Conservation (phyloP, 2,113 vertebrate genomes). For the Pholis gunnellus region DNA sequence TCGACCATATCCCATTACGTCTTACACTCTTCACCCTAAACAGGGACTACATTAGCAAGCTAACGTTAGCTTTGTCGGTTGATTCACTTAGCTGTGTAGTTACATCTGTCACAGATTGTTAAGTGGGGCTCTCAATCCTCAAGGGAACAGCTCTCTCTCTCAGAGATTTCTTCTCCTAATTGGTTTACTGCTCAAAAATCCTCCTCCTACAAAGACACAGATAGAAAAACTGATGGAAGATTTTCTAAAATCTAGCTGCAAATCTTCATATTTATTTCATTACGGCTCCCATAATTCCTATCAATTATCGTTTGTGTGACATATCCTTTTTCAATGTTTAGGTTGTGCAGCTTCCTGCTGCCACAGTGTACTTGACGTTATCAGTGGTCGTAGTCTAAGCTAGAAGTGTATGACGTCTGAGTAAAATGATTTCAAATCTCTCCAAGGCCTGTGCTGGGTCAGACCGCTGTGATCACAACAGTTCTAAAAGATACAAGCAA, state of each 20-base stretch:
- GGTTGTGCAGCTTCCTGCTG: slow-evolving; percentile 70
- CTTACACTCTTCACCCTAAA: too few relatives aligned
- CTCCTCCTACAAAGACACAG: slow-evolving; percentile 43
- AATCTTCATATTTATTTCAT: too few relatives aligned
- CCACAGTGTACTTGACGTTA: slow-evolving; percentile 78
- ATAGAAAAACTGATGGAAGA: slow-evolving; percentile 25
- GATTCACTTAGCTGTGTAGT: neutral
- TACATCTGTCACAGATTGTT: slow-evolving; percentile 23
- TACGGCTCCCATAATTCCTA: slow-evolving; percentile 36
- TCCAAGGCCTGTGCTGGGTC: slow-evolving; percentile 76
- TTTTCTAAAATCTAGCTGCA: neutral
- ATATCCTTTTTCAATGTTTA: slow-evolving; percentile 76
- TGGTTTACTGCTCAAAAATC: slow-evolving; percentile 31
- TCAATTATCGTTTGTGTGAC: slow-evolving; percentile 76
- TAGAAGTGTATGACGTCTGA: slow-evolving; percentile 75
- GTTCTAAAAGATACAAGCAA: slow-evolving; percentile 36
- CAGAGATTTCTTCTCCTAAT: slow-evolving; percentile 42
- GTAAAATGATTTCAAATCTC: slow-evolving; percentile 74
- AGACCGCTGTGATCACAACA: slow-evolving; percentile 50
- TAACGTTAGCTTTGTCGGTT: neutral
- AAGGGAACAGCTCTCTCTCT: slow-evolving; percentile 4
- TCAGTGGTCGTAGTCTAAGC: slow-evolving; percentile 83
- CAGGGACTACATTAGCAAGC: neutral
- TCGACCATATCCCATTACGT: neutral
- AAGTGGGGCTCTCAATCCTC: slow-evolving; percentile 25